Percentiles rank a stretch among this genome's conserved stretches.
phyloP scores from a whole-genome alignment of 2,113 vertebrate species.

The Rhynchopsitta pachyrhyncha region DNA sequence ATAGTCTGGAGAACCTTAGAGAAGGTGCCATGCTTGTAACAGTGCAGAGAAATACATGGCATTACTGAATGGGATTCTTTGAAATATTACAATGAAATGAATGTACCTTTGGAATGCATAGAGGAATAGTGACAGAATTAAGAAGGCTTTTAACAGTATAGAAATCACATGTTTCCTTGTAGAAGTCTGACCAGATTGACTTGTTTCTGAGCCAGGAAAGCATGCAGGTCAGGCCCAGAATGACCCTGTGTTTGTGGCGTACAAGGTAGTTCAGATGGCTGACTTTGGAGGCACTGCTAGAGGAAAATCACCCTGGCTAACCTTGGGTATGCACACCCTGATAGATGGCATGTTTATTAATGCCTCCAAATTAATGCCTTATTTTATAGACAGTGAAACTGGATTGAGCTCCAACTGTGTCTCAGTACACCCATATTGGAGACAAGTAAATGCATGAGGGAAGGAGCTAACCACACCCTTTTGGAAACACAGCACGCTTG shows the following conservation, averaged over 20 bases:
- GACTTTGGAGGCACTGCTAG: fast-evolving
- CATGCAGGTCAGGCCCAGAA: not conserved
- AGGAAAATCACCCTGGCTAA: not conserved
- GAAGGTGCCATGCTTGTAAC: not conserved
- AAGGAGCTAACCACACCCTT: not conserved
- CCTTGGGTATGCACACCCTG: not conserved
- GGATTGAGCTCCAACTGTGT: not conserved
- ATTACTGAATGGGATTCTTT: not conserved
- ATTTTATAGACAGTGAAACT: not conserved
- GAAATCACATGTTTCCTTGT: not conserved
- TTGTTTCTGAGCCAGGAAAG: not conserved
- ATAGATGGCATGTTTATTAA: not conserved
- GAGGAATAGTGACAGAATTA: not conserved
- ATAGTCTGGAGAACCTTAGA: not conserved
- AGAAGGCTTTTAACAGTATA: not conserved
- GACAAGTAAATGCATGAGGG: not conserved
- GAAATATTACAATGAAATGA: not conserved
- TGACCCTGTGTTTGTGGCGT: not conserved
- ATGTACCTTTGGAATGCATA: not conserved
- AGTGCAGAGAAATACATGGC: not conserved
- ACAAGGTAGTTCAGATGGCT: not conserved
- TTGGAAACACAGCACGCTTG: not conserved
- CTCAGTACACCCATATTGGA: not conserved
- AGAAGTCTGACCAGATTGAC: not conserved
- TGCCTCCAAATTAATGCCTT: not conserved